Conservation (phyloP, 2,113 vertebrate species). For the Nannobrachium achirus region DNA sequence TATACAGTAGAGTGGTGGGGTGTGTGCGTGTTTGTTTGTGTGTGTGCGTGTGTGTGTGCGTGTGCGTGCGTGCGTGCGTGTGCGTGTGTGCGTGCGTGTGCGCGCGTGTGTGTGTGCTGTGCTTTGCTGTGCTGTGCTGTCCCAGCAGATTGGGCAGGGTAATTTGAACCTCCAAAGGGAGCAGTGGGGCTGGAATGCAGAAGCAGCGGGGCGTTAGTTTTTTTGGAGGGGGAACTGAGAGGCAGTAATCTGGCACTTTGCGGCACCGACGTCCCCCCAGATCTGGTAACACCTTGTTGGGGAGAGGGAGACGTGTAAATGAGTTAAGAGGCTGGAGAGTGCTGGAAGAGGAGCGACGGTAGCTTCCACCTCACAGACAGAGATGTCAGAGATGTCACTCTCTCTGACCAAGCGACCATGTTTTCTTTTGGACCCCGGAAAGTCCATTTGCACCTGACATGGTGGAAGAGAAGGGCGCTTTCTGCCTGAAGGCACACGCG, state of each 20-base stretch:
- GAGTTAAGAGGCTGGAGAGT: slow-evolving; percentile 57
- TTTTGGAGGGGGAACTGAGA: slow-evolving; percentile 70
- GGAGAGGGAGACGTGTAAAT: slow-evolving; percentile 72
- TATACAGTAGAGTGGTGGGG: slow-evolving; percentile 8
- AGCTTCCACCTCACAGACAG: slow-evolving; percentile 59
- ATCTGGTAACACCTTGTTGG: slow-evolving; percentile 67
- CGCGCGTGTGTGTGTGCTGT: background rate
- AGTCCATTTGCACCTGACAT: slow-evolving; percentile 73
- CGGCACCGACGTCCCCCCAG: slow-evolving; percentile 68
- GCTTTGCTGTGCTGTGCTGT: slow-evolving; percentile 16
- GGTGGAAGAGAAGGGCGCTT: slow-evolving; percentile 36
- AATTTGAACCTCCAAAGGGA: slow-evolving; percentile 67
- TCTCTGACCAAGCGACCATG: slow-evolving; percentile 35
- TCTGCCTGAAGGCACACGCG: slow-evolving; percentile 51
- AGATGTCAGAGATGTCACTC: slow-evolving; percentile 60
- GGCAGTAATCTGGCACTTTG: slow-evolving; percentile 70
- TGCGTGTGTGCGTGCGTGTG: background rate
- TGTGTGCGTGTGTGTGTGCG: slow-evolving; percentile 2
- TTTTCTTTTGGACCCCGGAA: slow-evolving; percentile 41
- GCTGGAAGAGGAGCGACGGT: slow-evolving; percentile 49
- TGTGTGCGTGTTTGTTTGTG: slow-evolving; percentile 45
- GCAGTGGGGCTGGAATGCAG: slow-evolving; percentile 48
- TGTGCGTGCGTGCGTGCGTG: background rate
- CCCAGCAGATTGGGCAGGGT: slow-evolving; percentile 62
- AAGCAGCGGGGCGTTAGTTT: slow-evolving; percentile 49